Conservation (phyloP, 35 echinoderm and acorn worm species). For the Strongylocentrotus purpuratus region DNA sequence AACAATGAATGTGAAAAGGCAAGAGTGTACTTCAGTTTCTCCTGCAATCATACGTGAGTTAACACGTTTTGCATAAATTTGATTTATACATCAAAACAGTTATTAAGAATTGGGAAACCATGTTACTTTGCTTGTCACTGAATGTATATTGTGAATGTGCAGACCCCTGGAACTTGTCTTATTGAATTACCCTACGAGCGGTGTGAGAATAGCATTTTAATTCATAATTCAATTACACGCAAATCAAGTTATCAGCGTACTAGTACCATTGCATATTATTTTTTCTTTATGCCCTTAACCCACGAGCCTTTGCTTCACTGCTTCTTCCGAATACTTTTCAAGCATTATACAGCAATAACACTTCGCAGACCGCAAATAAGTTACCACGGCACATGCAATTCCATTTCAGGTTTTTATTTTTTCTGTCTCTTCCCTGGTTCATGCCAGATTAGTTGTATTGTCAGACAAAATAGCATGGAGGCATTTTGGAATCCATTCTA, state of each 20-base stretch:
- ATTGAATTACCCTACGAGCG: background rate
- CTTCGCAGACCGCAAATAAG: background rate
- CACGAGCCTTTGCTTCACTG: background rate
- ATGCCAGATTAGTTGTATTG: constrained; percentile 6
- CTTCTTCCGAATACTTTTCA: background rate
- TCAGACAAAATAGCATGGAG: constrained; percentile 9
- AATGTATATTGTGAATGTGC: background rate
- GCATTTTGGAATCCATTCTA: background rate
- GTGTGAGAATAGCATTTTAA: constrained; percentile 18
- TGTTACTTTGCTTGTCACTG: background rate
- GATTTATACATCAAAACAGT: background rate
- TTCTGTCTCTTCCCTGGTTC: background rate
- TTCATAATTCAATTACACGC: background rate
- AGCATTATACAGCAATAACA: background rate
- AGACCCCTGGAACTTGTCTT: background rate
- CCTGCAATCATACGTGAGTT: background rate
- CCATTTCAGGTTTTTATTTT: background rate
- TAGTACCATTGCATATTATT: background rate
- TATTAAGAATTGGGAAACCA: too few relatives aligned
- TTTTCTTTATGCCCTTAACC: background rate
- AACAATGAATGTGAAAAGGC: background rate
- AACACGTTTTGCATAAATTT: background rate
- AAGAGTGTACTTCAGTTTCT: background rate
- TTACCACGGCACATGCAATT: background rate
- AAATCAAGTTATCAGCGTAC: background rate